Percentiles rank a stretch among this genome's conserved stretches.
Conservation (phyloP, 2,797 vertebrate genomes). For the Hyperoplus immaculatus region DNA sequence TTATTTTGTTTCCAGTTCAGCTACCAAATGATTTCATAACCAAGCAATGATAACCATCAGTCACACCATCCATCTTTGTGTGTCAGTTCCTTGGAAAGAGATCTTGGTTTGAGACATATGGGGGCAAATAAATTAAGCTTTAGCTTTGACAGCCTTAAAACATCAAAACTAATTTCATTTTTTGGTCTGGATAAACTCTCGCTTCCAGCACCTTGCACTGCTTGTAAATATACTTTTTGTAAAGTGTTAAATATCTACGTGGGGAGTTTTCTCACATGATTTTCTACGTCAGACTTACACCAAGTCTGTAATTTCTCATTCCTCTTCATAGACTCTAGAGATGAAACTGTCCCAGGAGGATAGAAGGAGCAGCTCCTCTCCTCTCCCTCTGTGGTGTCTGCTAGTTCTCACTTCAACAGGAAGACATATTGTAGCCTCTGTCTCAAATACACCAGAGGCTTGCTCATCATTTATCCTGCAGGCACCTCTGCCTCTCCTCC, state of each 20-base stretch:
- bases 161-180: background rate
- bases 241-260: background rate
- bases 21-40: background rate
- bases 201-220: too few species aligned
- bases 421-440: constrained; percentile 38
- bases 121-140: background rate
- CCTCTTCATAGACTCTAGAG: constrained; percentile 18
- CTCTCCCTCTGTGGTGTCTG: constrained; percentile 47
- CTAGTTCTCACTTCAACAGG: constrained; percentile 53
- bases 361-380: constrained; percentile 35
- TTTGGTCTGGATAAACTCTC: background rate
- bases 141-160: too few species aligned
- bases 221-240: background rate
- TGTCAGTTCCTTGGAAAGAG: background rate
- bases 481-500: constrained; percentile 22
- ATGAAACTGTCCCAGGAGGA: constrained; percentile 33
- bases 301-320: constrained; percentile 23
- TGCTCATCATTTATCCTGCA: constrained; percentile 40
- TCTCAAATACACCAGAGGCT: constrained; percentile 36
- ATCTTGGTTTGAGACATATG: background rate
- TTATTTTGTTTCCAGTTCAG: background rate
- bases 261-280: constrained; percentile 5
- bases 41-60: background rate
- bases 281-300: constrained; percentile 1
- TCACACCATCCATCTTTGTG: background rate